These are phyloP conservation scores for Brachynemurus nebulosus DNA, from an alignment of 2,888 invertebrate genomes.

Conservation along the genomic window DNA sequence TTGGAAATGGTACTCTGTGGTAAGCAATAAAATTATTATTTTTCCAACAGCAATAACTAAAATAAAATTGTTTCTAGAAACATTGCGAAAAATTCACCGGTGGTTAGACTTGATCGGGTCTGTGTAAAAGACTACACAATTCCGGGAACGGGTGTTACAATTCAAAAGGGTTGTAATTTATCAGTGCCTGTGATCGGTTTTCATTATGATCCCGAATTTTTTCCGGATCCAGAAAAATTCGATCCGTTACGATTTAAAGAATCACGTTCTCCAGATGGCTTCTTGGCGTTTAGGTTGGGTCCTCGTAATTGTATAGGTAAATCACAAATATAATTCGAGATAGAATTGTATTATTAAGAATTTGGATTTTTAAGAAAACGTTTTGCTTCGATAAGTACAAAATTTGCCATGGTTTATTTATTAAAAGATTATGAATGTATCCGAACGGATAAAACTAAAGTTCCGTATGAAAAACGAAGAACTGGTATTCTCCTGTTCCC, in stretches of 20 bases:
- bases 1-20: slow-evolving; percentile 26
- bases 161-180: slow-evolving; percentile 30
- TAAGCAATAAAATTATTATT: too few species aligned
- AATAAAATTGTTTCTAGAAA: slow-evolving; percentile 28
- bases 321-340: not conserved
- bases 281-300: slow-evolving; percentile 28
- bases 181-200: slow-evolving; percentile 27
- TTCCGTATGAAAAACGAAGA: slow-evolving; percentile 2
- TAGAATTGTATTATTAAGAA: not conserved
- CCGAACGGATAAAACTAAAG: not conserved
- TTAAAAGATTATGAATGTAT: slow-evolving; percentile 3
- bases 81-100: slow-evolving; percentile 30
- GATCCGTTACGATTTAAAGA: slow-evolving; percentile 21
- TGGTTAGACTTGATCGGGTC: slow-evolving; percentile 25
- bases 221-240: slow-evolving; percentile 20
- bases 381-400: slow-evolving; percentile 5
- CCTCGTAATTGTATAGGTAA: slow-evolving; percentile 27
- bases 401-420: slow-evolving; percentile 4
- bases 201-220: slow-evolving; percentile 22
- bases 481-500: slow-evolving; percentile 1
- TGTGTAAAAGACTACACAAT: slow-evolving; percentile 26
- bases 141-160: slow-evolving; percentile 26
- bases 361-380: slow-evolving; percentile 3
- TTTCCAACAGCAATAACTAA: too few species aligned
- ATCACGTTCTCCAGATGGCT: slow-evolving; percentile 18